Conservation (phyloP, 2,888 invertebrate genomes). For the Apotomis turbidana region DNA sequence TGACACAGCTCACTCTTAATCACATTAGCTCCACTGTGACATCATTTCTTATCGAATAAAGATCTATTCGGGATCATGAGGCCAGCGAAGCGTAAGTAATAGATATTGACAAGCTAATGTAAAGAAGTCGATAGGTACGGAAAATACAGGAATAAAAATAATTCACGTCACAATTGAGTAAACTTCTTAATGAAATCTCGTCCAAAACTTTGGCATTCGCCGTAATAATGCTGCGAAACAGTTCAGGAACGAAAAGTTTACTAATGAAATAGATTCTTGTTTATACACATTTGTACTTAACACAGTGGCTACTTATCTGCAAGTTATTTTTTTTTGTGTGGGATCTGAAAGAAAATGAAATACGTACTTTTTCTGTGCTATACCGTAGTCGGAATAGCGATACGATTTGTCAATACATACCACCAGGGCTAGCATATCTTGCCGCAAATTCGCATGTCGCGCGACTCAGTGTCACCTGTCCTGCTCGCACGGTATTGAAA, state of each 20-base stretch:
- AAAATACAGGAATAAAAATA: constrained; percentile 20
- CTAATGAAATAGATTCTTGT: constrained; percentile 18
- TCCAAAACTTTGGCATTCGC: constrained; percentile 18
- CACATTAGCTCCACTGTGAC: too few relatives aligned
- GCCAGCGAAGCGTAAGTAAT: not conserved
- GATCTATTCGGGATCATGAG: not conserved
- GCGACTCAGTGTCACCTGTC: too few relatives aligned
- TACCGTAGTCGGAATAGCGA: too few relatives aligned
- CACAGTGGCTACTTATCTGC: not conserved
- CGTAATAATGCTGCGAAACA: constrained; percentile 13
- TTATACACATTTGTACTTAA: not conserved
- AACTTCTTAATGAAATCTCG: constrained; percentile 22
- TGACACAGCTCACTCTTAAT: too few relatives aligned
- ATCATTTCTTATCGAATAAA: too few relatives aligned
- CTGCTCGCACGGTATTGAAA: too few relatives aligned
- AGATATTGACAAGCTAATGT: not conserved
- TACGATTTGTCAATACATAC: too few relatives aligned
- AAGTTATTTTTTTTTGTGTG: too few relatives aligned
- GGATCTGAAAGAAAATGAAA: too few relatives aligned
- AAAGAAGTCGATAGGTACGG: not conserved
- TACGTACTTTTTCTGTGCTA: too few relatives aligned
- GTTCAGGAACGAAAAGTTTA: constrained; percentile 15
- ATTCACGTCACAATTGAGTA: constrained; percentile 17
- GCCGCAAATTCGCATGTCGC: too few relatives aligned
- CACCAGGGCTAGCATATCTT: too few relatives aligned